These are phyloP conservation scores for Drosophila parthenogenetica DNA, from an alignment of 2,888 invertebrate genomes.

Conservation along the genomic window DNA sequence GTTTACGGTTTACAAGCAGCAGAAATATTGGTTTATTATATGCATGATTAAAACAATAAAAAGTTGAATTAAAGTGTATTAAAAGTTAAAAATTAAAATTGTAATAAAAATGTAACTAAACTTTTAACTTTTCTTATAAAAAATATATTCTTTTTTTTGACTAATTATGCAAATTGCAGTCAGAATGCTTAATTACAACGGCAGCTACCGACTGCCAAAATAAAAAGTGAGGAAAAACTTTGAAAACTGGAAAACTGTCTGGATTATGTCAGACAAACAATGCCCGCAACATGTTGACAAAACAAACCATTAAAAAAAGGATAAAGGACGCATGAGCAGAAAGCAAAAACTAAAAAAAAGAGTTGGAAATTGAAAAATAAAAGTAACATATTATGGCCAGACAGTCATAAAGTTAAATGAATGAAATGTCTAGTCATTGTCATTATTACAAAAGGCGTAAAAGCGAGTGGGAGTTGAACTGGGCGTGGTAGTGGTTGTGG, in stretches of 20 bases:
- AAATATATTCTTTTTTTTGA: conserved; percentile 19
- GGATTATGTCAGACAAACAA: conserved; percentile 51
- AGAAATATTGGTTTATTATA: background rate
- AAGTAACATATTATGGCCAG: conserved; percentile 59
- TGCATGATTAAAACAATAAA: background rate
- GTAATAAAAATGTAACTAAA: no score
- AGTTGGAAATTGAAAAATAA: conserved; percentile 82
- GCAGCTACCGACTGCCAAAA: conserved; percentile 11
- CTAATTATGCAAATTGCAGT: conserved; percentile 40
- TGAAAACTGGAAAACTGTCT: conserved; percentile 19
- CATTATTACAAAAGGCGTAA: conserved; percentile 23
- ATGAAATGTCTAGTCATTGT: conserved; percentile 70
- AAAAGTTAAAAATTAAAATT: no score
- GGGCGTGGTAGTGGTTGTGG: conserved; percentile 1
- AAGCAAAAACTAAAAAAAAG: conserved; percentile 18
- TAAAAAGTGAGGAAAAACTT: conserved; percentile 3
- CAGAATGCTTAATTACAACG: conserved; percentile 51
- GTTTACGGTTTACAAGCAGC: conserved; percentile 1
- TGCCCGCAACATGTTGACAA: conserved; percentile 39
- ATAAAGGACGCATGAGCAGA: background rate
- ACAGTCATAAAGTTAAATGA: conserved; percentile 71
- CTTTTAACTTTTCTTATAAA: no score
- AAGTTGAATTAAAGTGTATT: background rate
- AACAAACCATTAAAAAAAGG: conserved; percentile 42
- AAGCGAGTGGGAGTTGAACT: background rate